Evolutionary conservation across 2,113 vertebrate genomes (phyloP).

Genomic region (Chlamydotis undulata): DNA sequence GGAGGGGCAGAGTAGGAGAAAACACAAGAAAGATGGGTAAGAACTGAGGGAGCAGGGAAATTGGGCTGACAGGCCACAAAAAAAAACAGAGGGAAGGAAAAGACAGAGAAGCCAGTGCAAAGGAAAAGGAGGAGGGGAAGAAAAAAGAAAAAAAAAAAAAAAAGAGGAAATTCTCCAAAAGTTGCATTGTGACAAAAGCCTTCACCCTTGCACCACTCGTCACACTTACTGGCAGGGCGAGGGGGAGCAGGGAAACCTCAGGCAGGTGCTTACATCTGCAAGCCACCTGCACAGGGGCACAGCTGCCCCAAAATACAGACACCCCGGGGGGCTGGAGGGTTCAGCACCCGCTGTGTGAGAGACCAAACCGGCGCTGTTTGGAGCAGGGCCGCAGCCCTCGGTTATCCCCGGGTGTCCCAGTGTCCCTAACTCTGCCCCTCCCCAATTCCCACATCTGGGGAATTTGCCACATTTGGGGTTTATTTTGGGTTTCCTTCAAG

Average conservation of each 20-base stretch:
- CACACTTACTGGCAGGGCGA: rapidly evolving
- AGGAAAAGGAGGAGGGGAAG: neutral
- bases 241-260: neutral
- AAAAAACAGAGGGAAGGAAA: neutral
- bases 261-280: no score
- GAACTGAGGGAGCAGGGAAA: neutral
- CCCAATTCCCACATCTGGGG: neutral
- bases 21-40: neutral
- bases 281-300: rapidly evolving
- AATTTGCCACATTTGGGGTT: neutral
- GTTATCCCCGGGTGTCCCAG: neutral
- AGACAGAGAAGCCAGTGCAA: neutral
- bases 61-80: neutral
- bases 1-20: neutral
- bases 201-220: neutral
- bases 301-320: rapidly evolving
- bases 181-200: neutral
- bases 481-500: neutral
- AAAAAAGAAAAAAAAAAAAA: rapidly evolving
- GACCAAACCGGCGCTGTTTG: rapidly evolving
- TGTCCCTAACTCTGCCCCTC: neutral
- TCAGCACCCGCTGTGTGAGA: rapidly evolving
- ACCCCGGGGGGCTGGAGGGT: neutral
- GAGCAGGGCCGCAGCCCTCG: rapidly evolving
- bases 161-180: neutral